Percentiles rank a stretch among this genome's conserved stretches.
Evolutionary conservation across 2,797 vertebrate species (phyloP).

Genomic region (Rhadinocentrus ornatus): DNA sequence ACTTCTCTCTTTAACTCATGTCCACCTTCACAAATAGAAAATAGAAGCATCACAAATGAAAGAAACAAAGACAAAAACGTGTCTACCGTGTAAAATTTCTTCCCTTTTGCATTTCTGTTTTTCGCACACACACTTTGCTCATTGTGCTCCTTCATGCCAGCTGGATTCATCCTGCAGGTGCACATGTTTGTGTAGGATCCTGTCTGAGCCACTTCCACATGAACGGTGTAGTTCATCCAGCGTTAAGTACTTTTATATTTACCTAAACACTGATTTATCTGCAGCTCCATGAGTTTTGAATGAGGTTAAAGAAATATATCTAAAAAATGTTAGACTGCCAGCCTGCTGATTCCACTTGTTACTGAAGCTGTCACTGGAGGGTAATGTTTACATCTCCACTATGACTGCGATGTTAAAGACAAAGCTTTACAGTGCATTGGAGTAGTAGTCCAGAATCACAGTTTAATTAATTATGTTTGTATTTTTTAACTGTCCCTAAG

Average conservation of each 20-base stretch:
- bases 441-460: too few species aligned
- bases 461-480: too few species aligned
- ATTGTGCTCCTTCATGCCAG: slow-evolving; percentile 14
- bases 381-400: too few species aligned
- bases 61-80: slow-evolving; percentile 9
- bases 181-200: slow-evolving; percentile 10
- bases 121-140: slow-evolving; percentile 31
- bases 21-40: slow-evolving; percentile 4
- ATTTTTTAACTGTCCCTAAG: too few species aligned
- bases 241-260: slow-evolving; percentile 24
- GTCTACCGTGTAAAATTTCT: slow-evolving; percentile 26
- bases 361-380: too few species aligned
- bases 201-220: slow-evolving; percentile 30
- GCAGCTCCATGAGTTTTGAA: slow-evolving; percentile 2
- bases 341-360: not conserved
- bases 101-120: slow-evolving; percentile 44
- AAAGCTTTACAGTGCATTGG: too few species aligned
- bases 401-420: not conserved
- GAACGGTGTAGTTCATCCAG: not conserved
- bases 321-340: not conserved
- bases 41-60: not conserved
- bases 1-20: not conserved
- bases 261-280: slow-evolving; percentile 22
- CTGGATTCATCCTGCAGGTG: slow-evolving; percentile 29
- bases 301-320: not conserved